phyloP scores from a whole-genome alignment of 2,797 vertebrate genomes.

The Crax fasciolata region DNA sequence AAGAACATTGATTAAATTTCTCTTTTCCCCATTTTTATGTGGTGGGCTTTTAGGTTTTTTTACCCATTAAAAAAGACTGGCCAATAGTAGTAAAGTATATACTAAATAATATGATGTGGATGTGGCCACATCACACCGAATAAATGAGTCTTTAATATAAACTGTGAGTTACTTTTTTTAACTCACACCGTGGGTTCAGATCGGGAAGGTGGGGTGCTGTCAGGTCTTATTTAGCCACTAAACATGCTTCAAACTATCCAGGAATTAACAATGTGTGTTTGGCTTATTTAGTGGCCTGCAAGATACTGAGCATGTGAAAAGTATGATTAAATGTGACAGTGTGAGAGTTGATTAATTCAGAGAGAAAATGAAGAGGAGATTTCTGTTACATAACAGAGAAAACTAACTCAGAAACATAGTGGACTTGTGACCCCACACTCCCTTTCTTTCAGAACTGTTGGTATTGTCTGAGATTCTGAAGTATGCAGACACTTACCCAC shows the following conservation, averaged over 20 bases:
- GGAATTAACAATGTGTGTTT: background rate
- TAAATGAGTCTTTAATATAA: background rate
- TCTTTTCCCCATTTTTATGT: background rate
- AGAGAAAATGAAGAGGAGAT: background rate
- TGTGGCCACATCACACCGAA: background rate
- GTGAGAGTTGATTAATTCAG: conserved; percentile 15
- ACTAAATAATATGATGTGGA: background rate
- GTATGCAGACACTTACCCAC: background rate
- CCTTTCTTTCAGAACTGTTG: background rate
- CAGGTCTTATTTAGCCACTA: background rate
- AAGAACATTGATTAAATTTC: background rate
- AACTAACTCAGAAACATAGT: background rate
- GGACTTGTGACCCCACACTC: background rate
- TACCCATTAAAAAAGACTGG: background rate
- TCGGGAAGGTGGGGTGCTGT: background rate
- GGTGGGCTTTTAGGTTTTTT: background rate
- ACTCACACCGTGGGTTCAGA: background rate
- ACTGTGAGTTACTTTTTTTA: background rate
- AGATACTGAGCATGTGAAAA: background rate
- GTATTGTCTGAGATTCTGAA: background rate
- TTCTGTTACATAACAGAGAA: background rate
- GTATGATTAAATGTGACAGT: conserved; percentile 9
- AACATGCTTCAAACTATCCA: background rate
- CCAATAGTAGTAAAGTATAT: background rate
- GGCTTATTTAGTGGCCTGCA: background rate